Percentiles rank a stretch among this genome's conserved stretches.
Conservation (phyloP, 2,113 vertebrate species). For the Aldabrachelys gigantea region DNA sequence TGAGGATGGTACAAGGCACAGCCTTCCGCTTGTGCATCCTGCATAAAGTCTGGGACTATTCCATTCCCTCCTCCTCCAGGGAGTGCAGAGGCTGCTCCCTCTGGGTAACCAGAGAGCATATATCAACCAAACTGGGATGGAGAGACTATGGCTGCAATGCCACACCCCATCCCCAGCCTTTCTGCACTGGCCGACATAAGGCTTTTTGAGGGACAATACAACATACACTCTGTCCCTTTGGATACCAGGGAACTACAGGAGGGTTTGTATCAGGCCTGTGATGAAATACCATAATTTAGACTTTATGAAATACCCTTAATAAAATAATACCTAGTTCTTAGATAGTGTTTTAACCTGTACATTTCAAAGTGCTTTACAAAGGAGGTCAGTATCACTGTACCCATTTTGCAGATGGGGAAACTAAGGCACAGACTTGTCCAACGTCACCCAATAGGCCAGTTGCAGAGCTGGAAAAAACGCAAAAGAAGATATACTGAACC, state of each 20-base stretch:
- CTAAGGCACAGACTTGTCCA: not conserved
- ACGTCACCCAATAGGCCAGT: not conserved
- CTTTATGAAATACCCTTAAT: not conserved
- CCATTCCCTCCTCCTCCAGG: too few relatives aligned
- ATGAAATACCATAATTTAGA: not conserved
- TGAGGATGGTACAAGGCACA: too few relatives aligned
- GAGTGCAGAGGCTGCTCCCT: too few relatives aligned
- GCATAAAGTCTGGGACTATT: too few relatives aligned
- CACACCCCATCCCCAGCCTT: not conserved
- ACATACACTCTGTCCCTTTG: fast-evolving
- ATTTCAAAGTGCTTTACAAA: not conserved
- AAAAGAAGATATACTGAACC: not conserved
- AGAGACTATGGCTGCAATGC: not conserved
- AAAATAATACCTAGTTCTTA: not conserved
- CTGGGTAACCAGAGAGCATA: not conserved
- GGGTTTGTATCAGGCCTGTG: not conserved
- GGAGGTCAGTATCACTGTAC: not conserved
- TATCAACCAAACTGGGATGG: not conserved
- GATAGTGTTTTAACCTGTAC: not conserved
- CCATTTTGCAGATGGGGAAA: not conserved
- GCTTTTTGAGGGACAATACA: not conserved
- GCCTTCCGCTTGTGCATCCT: too few relatives aligned
- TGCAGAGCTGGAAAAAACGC: not conserved
- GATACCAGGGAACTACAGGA: not conserved
- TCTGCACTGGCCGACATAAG: not conserved